Base-by-base conservation (phyloP, 2,797 vertebrate species). In the Hippopotamyrus pictus region DNA sequence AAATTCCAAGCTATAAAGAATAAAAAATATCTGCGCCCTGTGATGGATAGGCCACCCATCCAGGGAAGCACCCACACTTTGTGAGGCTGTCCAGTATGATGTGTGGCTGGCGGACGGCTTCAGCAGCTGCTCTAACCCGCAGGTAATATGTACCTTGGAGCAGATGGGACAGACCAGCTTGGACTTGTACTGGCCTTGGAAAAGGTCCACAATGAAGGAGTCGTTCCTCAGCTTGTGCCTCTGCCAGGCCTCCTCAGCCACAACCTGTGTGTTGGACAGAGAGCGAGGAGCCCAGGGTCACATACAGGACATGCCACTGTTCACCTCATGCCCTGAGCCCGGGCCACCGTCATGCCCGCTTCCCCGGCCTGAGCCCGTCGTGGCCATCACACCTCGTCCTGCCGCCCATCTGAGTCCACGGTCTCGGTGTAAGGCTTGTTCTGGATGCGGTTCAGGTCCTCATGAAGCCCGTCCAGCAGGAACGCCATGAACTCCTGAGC, bases 401-500 rank as follows among this genome's bases (percentile, higher is more conserved):
- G 97, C 50, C 97, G 96, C 33, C 97, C 97, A 5, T 97, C 97
- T 0, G 97, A 97, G 89, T 97, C 97, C 91, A 97, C 96, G 0
- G 97, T 97, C 91, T 97, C 97, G 0, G 98, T 99, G 93, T 99
- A 99, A 0, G 98, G 98, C 93, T 99, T 99, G 91, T 97, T 98
- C 94, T 99, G 98, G 92, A 99, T 99, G 87, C 99, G 97, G 93
- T 99, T 99, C 93, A 99, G 94, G 94, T 99, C 99, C 92, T 99
- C 99, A 0, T 99, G 99, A 46, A 99, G 96, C 19, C 99, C 99
- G 2, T 99, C 99, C 9, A 99, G 93, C 89, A 99, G 92, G 93
- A 99, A 99, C 46, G 99, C 99, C 98, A 99, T 99, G 93, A 99
- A 99, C 94, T 99, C 99, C 94, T 99, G 99, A 88, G 99, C 99